These are phyloP conservation scores for Hippocampus mohnikei DNA, from an alignment of 2,113 vertebrate genomes.

Conservation along the genomic window DNA sequence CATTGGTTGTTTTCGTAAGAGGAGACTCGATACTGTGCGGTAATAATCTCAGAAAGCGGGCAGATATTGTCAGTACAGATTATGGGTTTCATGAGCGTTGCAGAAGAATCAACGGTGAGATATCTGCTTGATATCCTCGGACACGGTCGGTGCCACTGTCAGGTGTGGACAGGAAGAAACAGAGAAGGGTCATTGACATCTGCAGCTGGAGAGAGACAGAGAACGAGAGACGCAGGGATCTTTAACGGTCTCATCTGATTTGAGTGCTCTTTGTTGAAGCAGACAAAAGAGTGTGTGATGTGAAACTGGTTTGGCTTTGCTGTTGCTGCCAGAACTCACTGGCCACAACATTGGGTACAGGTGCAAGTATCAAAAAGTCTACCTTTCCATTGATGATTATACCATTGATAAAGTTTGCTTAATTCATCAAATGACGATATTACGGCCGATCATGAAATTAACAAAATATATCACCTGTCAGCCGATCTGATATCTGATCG, in stretches of 20 bases:
- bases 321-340: background rate
- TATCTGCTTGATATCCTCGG: background rate
- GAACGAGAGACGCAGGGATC: slow-evolving; percentile 41
- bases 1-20: no score
- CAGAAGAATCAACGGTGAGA: background rate
- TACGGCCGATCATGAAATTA: no score
- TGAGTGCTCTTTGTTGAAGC: slow-evolving; percentile 56
- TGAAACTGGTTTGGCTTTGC: slow-evolving; percentile 13
- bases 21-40: no score
- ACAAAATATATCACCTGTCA: no score
- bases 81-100: background rate
- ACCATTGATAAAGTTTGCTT: no score
- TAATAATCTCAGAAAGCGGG: no score
- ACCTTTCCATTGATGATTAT: background rate
- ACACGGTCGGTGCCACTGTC: background rate
- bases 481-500: no score
- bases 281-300: slow-evolving; percentile 62
- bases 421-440: no score
- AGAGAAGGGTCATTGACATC: slow-evolving; percentile 40
- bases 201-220: slow-evolving; percentile 38
- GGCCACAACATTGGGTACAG: background rate
- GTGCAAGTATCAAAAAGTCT: background rate
- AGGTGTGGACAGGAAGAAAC: background rate
- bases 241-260: slow-evolving; percentile 46
- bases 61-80: background rate